A percentile compares a stretch with the other conserved stretches of the same genome.
Evolutionary conservation across 1,140 invertebrate genomes (phyloP).

Genomic region (Dendroctonus valens): DNA sequence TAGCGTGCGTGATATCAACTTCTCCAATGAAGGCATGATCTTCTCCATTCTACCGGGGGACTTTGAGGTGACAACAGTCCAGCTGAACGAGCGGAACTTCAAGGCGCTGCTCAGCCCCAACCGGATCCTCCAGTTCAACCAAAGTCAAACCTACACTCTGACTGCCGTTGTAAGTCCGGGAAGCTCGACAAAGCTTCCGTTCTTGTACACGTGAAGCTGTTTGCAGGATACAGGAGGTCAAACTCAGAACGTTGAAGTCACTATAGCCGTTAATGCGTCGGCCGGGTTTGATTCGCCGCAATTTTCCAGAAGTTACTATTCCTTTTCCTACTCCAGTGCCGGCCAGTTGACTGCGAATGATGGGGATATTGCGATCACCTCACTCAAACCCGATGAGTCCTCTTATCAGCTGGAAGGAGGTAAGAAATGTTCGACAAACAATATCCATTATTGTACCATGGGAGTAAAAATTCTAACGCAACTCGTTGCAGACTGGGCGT

Average conservation of each 20-base stretch:
- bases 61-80: constrained; percentile 18
- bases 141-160: constrained; percentile 16
- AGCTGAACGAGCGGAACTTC: constrained; percentile 23
- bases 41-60: constrained; percentile 33
- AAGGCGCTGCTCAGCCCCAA: constrained; percentile 20
- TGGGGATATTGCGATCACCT: neutral
- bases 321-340: no score
- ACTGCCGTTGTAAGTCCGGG: constrained; percentile 34
- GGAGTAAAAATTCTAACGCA: no score
- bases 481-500: no score
- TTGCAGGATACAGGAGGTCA: no score
- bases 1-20: constrained; percentile 36
- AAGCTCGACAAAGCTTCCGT: neutral
- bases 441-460: no score
- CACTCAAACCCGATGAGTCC: neutral
- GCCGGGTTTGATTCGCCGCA: no score
- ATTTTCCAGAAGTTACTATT: no score
- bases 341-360: no score
- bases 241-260: no score
- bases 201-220: neutral
- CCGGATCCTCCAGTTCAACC: constrained; percentile 19
- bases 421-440: neutral
- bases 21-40: constrained; percentile 36
- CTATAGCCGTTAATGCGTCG: no score
- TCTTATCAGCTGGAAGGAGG: constrained; percentile 16